Conservation (phyloP, 2,113 vertebrate species). For the Trematomus loennbergii region DNA sequence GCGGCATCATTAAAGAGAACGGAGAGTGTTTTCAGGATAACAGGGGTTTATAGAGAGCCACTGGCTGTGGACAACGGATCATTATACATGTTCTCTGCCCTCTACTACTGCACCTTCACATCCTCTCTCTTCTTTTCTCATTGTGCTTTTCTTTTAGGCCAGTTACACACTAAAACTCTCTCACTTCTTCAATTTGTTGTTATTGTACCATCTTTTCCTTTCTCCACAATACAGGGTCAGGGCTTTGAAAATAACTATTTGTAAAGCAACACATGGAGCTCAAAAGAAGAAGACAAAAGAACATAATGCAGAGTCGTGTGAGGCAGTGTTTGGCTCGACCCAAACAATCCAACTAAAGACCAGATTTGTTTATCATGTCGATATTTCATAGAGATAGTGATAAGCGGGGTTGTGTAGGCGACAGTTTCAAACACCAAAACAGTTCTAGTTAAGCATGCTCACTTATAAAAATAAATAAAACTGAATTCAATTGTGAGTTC, state of each 20-base stretch:
- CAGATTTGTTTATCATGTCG: neutral
- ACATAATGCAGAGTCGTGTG: neutral
- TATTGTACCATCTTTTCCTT: neutral
- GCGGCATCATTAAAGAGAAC: conserved; percentile 60
- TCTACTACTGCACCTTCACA: conserved; percentile 6
- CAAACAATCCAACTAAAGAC: neutral
- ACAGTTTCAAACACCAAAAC: neutral
- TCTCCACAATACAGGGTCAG: neutral
- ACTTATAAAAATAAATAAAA: neutral
- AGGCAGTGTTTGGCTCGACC: neutral
- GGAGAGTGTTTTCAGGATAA: conserved; percentile 60
- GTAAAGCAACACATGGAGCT: neutral
- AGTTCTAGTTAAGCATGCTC: neutral
- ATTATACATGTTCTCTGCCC: conserved; percentile 48
- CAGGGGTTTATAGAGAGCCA: conserved; percentile 50
- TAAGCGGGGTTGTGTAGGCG: neutral
- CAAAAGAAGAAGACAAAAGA: neutral
- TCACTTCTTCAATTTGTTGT: neutral
- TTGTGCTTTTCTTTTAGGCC: conserved; percentile 1
- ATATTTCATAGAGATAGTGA: neutral
- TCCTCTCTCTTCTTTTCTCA: neutral
- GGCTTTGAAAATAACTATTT: neutral
- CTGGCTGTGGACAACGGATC: conserved; percentile 60
- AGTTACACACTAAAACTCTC: conserved; percentile 10
- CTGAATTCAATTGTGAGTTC: neutral